Conservation (phyloP, 2,888 invertebrate species). For the Andrena fulva region DNA sequence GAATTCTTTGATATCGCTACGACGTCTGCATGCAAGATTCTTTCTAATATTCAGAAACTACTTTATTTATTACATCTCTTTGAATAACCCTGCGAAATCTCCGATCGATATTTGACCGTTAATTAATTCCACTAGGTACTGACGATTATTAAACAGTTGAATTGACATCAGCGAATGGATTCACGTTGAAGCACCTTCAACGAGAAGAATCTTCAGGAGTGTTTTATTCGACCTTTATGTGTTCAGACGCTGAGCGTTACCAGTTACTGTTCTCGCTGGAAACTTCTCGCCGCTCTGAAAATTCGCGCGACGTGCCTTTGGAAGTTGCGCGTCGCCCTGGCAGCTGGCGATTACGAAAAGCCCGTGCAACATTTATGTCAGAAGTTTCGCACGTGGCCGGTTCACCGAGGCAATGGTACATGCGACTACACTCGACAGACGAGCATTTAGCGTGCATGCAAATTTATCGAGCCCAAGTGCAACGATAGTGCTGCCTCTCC, state of each 20-base stretch:
- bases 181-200: background rate
- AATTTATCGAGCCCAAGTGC: constrained; percentile 28
- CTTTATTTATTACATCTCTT: too few species aligned
- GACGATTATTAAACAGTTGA: background rate
- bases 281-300: constrained; percentile 41
- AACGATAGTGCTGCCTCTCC: background rate
- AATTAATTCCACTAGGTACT: constrained; percentile 10
- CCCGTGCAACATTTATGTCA: constrained; percentile 52
- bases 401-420: constrained; percentile 30
- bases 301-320: constrained; percentile 38
- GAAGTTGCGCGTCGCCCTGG: constrained; percentile 43
- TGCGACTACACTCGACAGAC: constrained; percentile 28
- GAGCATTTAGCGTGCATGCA: constrained; percentile 5
- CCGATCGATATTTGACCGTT: background rate
- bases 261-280: constrained; percentile 13
- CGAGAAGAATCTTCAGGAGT: background rate
- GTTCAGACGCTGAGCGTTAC: constrained; percentile 3
- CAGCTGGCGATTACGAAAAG: constrained; percentile 54
- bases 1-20: background rate
- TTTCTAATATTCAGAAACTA: background rate
- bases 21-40: background rate
- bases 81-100: too few species aligned
- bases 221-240: constrained; percentile 1
- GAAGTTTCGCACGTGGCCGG: constrained; percentile 56
- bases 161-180: background rate